These are phyloP conservation scores for Crambe crambe DNA, from an alignment of 37 sponge, comb jelly and placozoan species.

Conservation along the genomic window DNA sequence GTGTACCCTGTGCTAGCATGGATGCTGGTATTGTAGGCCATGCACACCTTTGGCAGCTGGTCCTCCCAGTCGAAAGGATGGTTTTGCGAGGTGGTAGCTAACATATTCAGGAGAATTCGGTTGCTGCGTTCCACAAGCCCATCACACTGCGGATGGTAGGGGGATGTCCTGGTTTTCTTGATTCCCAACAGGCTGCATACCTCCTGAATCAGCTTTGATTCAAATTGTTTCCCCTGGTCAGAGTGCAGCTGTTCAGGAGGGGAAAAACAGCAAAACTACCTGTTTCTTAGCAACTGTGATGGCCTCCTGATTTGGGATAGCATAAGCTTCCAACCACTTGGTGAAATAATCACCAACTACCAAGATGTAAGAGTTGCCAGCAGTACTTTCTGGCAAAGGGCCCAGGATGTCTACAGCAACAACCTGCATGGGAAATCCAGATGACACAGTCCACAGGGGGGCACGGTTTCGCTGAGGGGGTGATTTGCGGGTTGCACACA, in stretches of 20 bases:
- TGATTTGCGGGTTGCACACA: background rate
- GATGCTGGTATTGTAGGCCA: slow-evolving; percentile 54
- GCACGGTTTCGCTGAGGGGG: background rate
- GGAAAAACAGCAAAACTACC: slow-evolving; percentile 59
- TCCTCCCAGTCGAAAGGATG: slow-evolving; percentile 43
- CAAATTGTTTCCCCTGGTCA: slow-evolving; percentile 55
- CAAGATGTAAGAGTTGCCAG: slow-evolving; percentile 52
- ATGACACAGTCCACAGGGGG: background rate
- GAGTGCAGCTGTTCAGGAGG: slow-evolving; percentile 50
- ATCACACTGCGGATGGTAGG: slow-evolving; percentile 64
- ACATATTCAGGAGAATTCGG: slow-evolving; percentile 26
- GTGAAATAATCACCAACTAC: slow-evolving; percentile 59
- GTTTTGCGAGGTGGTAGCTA: slow-evolving; percentile 9
- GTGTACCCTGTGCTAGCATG: slow-evolving; percentile 34
- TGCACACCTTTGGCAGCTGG: slow-evolving; percentile 27
- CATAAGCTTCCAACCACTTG: slow-evolving; percentile 51
- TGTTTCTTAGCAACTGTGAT: slow-evolving; percentile 43
- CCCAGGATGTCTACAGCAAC: slow-evolving; percentile 55
- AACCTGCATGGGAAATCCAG: slow-evolving; percentile 23
- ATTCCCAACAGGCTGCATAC: slow-evolving; percentile 34
- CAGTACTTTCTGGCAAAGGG: slow-evolving; percentile 37
- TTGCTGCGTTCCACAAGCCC: slow-evolving; percentile 66
- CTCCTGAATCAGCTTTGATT: slow-evolving; percentile 30
- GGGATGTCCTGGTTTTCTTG: slow-evolving; percentile 41
- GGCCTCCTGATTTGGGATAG: slow-evolving; percentile 65